Evolutionary conservation across 2,888 invertebrate genomes (phyloP).

Genomic region (Diarsia brunnea): DNA sequence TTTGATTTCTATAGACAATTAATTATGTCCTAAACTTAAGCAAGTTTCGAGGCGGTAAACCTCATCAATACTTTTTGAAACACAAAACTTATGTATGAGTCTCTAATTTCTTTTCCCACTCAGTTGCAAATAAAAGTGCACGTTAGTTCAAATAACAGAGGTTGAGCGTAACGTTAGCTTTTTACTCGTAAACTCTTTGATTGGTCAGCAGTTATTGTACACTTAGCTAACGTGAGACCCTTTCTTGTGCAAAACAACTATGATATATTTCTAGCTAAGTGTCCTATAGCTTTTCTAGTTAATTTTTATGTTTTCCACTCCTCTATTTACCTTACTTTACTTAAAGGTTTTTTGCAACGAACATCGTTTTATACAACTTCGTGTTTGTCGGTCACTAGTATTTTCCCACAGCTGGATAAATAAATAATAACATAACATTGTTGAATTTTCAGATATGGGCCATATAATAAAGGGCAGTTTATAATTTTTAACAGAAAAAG

Average conservation of each 20-base stretch:
- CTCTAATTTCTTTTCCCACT: slow-evolving; percentile 66
- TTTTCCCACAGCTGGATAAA: neutral
- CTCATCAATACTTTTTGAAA: slow-evolving; percentile 39
- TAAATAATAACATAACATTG: too few species aligned
- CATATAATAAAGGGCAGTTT: neutral
- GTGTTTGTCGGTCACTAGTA: neutral
- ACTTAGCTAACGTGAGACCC: slow-evolving; percentile 41
- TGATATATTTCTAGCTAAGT: neutral
- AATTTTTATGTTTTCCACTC: neutral
- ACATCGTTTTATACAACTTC: neutral
- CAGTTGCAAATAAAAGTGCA: slow-evolving; percentile 47
- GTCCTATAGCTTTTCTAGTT: neutral
- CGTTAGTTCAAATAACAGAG: slow-evolving; percentile 45
- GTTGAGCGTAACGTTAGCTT: slow-evolving; percentile 33
- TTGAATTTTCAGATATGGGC: too few species aligned
- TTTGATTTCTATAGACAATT: neutral
- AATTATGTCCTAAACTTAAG: neutral
- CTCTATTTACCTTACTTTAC: neutral
- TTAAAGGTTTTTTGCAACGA: neutral
- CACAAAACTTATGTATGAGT: slow-evolving; percentile 40
- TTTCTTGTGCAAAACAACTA: slow-evolving; percentile 18
- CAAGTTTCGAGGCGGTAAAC: neutral
- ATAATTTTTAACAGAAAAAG: neutral
- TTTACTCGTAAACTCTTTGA: slow-evolving; percentile 48
- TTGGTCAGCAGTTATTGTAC: slow-evolving; percentile 53